Base-by-base conservation (phyloP, 2,113 vertebrate genomes). In the Cyanoramphus novaezelandiae region DNA sequence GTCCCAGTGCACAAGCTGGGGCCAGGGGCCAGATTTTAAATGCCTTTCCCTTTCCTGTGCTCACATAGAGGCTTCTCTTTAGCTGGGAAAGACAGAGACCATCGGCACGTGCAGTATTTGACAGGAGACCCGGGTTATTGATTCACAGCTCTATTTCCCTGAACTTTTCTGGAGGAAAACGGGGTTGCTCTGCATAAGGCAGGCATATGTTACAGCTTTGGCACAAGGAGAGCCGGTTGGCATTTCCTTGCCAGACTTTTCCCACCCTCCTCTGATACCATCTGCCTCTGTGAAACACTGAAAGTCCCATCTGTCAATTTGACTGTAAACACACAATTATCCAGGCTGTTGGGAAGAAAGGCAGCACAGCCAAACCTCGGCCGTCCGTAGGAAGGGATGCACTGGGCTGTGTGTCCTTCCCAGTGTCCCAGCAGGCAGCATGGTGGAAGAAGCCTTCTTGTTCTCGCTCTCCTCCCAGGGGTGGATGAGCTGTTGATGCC, bases 261-360 rank as follows among this genome's bases (percentile, higher is more conserved):
- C 97, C 90, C 95, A 96, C 96, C 94, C 97, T 97, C 94, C 95
- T 97, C 97, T 95, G 96, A 92, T 91, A 77, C 97, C 96, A 97
- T 97, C 97, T 97, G 97, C 94, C 96, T 96, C 90, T 2, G 6
- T 16, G 91, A 94, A 95, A 95, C 35, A 57, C 94, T 93, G 93
- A 85, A 95, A 96, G 46, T 95, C 96, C 95, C 96, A 97, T 97
- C 96, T 97, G 97, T 95, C 96, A 95, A 96, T 96, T 97, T 95
- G 78, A 75, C 85, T 95, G 91, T 96, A 96, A 97, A 96, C 95
- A 97, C 95, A 96, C 92, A 76, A 97, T 96, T 97, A 92, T 81
- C 89, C 92, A 71, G 95, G 87, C 82, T 93, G 94, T 87, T 57
- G 50, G 78, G 77, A 85, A 76, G 77, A 27, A 79, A 91, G 46